Evolutionary conservation across 2,113 vertebrate genomes (phyloP), one percentile per base, ranked within the genome.

Genomic region (Hypomesus transpacificus): DNA sequence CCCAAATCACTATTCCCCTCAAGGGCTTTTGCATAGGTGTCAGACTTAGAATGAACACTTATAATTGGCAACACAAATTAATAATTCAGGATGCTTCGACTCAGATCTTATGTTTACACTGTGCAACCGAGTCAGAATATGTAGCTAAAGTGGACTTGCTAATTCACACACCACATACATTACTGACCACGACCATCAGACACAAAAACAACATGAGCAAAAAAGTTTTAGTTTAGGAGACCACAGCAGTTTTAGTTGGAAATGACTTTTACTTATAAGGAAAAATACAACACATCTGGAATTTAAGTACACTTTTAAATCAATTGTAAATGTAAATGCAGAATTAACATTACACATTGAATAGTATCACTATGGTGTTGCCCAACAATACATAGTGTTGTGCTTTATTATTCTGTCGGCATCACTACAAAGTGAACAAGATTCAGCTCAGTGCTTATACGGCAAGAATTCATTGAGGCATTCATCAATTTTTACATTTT

Each of bases 401-500:
- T 13, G 9, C 9, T 46, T 13, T 11, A 11, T 11, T 46, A 11
- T 46, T 46, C 39, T 46, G 73, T 76, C n/a, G 60, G 73, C 78
- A 75, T 77, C 73, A 68, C 34, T 18, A 53, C 65, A 60, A 67
- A 69, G 64, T 66, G 65, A 68, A 80, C 62, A 68, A 74, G 75
- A 80, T 83, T 76, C 70, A 75, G 67, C 53, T 18, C 28, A 28
- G 63, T 51, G 58, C 66, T 64, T 75, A 68, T 57, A 52, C 60
- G 66, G 61, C 57, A 71, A 31, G 69, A 75, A 70, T 73, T 71
- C 79, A 59, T 21, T 69, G 68, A 75, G 73, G 73, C 59, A 61
- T 22, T 46, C 63, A 75, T 73, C 65, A 77, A 73, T 74, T 71
- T 77, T 66, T 68, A 60, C 68, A 68, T 75, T 71, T 70, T 61